phyloP scores from a whole-genome alignment of 2,797 vertebrate genomes.

The Mus caroli region DNA sequence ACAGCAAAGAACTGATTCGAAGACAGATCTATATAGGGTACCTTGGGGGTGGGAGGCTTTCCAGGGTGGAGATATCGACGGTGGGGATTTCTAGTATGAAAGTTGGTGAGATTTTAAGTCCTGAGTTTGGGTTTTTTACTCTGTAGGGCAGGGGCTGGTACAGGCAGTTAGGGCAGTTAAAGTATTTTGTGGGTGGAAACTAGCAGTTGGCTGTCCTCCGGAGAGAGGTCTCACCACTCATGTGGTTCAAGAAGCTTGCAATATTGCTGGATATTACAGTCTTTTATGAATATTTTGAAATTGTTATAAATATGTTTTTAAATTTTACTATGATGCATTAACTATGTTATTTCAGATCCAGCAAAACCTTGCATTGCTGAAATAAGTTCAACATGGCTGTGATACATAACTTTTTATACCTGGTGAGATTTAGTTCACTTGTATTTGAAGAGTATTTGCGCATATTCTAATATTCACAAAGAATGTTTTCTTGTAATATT shows the following conservation, averaged over 20 bases:
- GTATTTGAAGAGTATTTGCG: neutral
- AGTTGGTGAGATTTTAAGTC: neutral
- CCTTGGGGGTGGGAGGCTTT: neutral
- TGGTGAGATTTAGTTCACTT: neutral
- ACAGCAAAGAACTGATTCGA: neutral
- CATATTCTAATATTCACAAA: neutral
- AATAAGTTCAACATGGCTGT: neutral
- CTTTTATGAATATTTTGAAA: neutral
- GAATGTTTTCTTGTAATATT: neutral
- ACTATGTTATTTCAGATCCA: conserved; percentile 1
- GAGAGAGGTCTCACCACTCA: neutral
- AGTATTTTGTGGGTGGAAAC: neutral
- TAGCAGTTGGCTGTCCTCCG: neutral
- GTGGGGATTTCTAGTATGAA: neutral
- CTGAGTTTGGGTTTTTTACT: neutral
- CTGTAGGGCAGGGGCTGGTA: no score
- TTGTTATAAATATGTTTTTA: neutral
- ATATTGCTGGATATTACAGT: neutral
- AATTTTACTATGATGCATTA: neutral
- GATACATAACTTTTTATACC: neutral
- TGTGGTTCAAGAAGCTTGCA: neutral
- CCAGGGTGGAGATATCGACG: neutral
- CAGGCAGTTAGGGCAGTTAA: neutral
- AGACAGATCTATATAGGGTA: neutral
- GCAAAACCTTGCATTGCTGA: neutral